Percentiles rank a stretch among this genome's conserved stretches.
These are phyloP conservation scores for Anniella stebbinsi DNA, from an alignment of 2,797 vertebrate species.

Conservation along the genomic window DNA sequence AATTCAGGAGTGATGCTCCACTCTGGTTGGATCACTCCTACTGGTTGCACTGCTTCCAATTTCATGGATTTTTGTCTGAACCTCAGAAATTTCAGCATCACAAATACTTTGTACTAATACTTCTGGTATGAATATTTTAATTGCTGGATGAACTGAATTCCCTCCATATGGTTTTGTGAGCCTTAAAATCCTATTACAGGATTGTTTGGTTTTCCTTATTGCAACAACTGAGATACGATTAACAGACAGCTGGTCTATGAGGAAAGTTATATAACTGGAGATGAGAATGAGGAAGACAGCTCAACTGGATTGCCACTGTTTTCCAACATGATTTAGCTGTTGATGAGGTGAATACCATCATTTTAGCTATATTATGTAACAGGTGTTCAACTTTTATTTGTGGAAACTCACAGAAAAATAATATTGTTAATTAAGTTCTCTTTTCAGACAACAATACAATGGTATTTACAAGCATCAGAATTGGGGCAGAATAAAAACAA, in stretches of 20 bases:
- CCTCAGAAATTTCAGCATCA: constrained; percentile 20
- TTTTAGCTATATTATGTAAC: not conserved
- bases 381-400: not conserved
- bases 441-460: not conserved
- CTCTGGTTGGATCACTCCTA: not conserved
- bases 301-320: not conserved
- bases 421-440: not conserved
- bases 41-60: not conserved
- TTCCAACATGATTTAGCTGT: not conserved
- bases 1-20: not conserved
- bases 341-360: not conserved
- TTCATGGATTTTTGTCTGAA: not conserved
- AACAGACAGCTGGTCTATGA: not conserved
- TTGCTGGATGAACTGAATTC: constrained; percentile 13
- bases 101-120: constrained; percentile 27
- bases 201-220: constrained; percentile 31
- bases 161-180: not conserved
- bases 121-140: constrained; percentile 28
- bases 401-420: not conserved
- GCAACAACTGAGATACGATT: not conserved
- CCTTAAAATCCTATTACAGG: constrained; percentile 22
- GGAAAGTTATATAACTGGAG: not conserved
- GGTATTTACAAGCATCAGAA: not conserved
- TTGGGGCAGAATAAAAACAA: not conserved
- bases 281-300: not conserved